Percentiles rank a stretch among this genome's conserved stretches.
phyloP scores from a whole-genome alignment of 1,140 invertebrate species.

The Tetramorium parvispinum region DNA sequence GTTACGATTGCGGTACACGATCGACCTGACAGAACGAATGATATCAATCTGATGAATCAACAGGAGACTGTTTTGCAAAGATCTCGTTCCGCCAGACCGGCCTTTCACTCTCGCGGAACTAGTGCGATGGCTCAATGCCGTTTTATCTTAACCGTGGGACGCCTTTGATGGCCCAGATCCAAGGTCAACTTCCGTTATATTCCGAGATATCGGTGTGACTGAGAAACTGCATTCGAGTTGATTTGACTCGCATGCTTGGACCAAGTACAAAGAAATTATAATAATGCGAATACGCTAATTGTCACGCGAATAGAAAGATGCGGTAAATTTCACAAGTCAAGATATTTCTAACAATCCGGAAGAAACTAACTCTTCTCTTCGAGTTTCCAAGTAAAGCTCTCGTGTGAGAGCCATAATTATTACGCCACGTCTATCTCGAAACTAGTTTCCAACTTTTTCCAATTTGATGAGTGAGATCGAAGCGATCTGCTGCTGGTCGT shows the following conservation, averaged over 20 bases:
- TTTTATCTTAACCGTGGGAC: constrained; percentile 64
- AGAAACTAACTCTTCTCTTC: neutral
- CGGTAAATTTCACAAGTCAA: neutral
- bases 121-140: constrained; percentile 51
- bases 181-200: constrained; percentile 45
- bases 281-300: neutral
- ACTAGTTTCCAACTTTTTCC: constrained; percentile 51
- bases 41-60: constrained; percentile 55
- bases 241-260: neutral
- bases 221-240: neutral
- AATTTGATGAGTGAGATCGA: constrained; percentile 11
- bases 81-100: constrained; percentile 35
- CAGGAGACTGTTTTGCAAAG: constrained; percentile 24
- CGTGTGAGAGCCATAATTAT: constrained; percentile 29
- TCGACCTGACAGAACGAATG: constrained; percentile 8
- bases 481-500: neutral
- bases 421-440: constrained; percentile 33
- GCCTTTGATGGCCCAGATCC: constrained; percentile 57
- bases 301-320: neutral
- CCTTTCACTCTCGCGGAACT: constrained; percentile 70
- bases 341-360: neutral
- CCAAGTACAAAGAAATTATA: neutral
- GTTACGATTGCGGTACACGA: constrained; percentile 6
- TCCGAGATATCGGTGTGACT: neutral
- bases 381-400: constrained; percentile 5